Conservation (phyloP, 2,888 invertebrate genomes). For the Gymnocheta viridis region DNA sequence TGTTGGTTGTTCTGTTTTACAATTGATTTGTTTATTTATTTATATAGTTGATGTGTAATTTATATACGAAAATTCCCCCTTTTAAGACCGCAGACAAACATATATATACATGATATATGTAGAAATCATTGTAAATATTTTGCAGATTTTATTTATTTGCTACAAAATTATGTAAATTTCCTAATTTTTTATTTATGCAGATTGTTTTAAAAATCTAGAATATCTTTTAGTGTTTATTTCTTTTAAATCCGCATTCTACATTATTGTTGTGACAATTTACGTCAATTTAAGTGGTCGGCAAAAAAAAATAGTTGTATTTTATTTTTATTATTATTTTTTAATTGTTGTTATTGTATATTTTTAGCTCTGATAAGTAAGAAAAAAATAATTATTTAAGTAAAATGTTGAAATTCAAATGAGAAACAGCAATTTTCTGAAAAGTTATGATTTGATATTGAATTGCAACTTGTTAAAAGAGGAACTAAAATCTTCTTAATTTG, state of each 20-base stretch:
- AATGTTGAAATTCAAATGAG: not conserved
- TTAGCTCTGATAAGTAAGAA: not conserved
- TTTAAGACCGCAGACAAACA: not conserved
- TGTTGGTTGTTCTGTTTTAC: slow-evolving; percentile 43
- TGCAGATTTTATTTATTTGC: slow-evolving; percentile 56
- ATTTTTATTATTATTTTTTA: not conserved
- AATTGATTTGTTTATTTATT: slow-evolving; percentile 67
- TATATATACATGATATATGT: not conserved
- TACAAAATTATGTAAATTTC: slow-evolving; percentile 60
- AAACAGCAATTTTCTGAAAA: not conserved
- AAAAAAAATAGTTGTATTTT: slow-evolving; percentile 35
- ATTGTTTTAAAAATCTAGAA: slow-evolving; percentile 22
- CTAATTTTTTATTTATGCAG: slow-evolving; percentile 51
- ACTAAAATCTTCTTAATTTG: too few relatives aligned
- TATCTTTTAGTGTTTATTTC: slow-evolving; percentile 24
- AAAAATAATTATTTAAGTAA: not conserved
- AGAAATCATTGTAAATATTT: slow-evolving; percentile 34
- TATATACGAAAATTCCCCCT: slow-evolving; percentile 37
- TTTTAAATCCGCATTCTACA: slow-evolving; percentile 41
- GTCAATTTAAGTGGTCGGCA: slow-evolving; percentile 67
- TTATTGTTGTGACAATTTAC: slow-evolving; percentile 67
- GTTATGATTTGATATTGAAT: too few relatives aligned
- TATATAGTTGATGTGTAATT: slow-evolving; percentile 66
- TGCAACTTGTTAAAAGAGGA: too few relatives aligned
- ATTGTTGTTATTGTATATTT: slow-evolving; percentile 15